Evolutionary conservation across 2,113 vertebrate species (phyloP), one percentile per base, ranked within the genome.

Genomic region (Toxotes jaculatrix): DNA sequence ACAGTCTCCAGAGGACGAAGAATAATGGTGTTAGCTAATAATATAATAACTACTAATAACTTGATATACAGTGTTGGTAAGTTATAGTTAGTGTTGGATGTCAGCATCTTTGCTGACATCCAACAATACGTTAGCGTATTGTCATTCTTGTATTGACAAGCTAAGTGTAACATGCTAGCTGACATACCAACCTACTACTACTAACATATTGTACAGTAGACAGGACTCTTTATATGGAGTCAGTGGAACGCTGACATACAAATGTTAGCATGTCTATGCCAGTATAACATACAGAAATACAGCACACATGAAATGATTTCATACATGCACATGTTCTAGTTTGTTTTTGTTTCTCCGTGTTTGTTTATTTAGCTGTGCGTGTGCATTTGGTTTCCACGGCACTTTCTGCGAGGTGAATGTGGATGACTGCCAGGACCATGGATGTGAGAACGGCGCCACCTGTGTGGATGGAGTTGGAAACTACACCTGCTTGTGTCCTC

Each of bases 401-500:
- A 93, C 74, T 0, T 96, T 94, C 68, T 99, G 98, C 66, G 93
- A 74, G 12, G 49, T 93, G 31, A 91, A 96, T 78, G 87, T 89
- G 0, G 94, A 98, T 1, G 96, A 97, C 90, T 99, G 98, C 74
- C 92, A 95, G 88, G 96, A 95, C 74, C 96, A 97, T 0, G 90
- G 93, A n/a, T 99, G 98, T 23, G 91, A 96, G 92, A 98, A 97
- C 0, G 96, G 96, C 9, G 97, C 96, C 74, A 95, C 95, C 83
- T 99, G 98, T 16, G 43, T 97, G 43, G 96, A 97, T 0, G 90
- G 95, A 7, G 85, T 95, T 7, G 93, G 95, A 83, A 97, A 95
- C 93, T 98, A 98, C 94, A 97, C 96, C 14, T 99, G 98, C 88
- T 80, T 94, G 80, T 99, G 98, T 70, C 92, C 95, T 14, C 90